A percentile compares a stretch with the other conserved stretches of the same genome.
These are phyloP conservation scores for Zoanthus sansibaricus DNA, from an alignment of 92 coral and sea anemone species.

Conservation along the genomic window DNA sequence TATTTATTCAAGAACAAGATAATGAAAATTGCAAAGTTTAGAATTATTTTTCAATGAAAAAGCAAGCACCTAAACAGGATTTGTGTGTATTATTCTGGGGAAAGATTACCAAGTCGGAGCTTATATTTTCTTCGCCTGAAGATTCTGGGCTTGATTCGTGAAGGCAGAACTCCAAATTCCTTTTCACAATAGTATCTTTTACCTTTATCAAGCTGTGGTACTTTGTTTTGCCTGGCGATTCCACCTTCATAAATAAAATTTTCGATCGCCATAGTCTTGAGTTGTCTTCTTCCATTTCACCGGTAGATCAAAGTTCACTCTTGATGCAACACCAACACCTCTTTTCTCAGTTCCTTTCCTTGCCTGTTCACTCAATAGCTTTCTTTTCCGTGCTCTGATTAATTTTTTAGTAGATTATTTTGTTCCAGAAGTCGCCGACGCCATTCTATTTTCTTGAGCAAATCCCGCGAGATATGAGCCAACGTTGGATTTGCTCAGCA, in stretches of 20 bases:
- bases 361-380: constrained; percentile 18
- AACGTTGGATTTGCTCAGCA: not conserved
- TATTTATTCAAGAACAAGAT: not conserved
- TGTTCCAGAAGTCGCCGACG: not conserved
- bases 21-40: not conserved
- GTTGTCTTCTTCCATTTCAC: constrained; percentile 42
- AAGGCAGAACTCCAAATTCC: not conserved
- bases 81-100: not conserved
- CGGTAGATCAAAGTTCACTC: constrained; percentile 45
- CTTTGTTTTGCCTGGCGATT: constrained; percentile 22
- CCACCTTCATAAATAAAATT: constrained; percentile 16
- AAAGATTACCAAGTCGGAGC: not conserved
- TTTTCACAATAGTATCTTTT: not conserved
- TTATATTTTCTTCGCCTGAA: not conserved
- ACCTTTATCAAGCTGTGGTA: not conserved
- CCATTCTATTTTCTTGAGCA: not conserved
- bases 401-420: not conserved
- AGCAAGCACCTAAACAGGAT: not conserved
- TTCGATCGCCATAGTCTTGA: not conserved
- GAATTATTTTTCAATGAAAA: not conserved
- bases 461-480: not conserved
- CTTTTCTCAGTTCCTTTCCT: constrained; percentile 43
- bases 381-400: constrained; percentile 8
- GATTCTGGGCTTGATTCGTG: not conserved
- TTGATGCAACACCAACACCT: constrained; percentile 43